Evolutionary conservation across 2,113 vertebrate species (phyloP), one percentile per base, ranked within the genome.

Genomic region (Ifrita kowaldi): DNA sequence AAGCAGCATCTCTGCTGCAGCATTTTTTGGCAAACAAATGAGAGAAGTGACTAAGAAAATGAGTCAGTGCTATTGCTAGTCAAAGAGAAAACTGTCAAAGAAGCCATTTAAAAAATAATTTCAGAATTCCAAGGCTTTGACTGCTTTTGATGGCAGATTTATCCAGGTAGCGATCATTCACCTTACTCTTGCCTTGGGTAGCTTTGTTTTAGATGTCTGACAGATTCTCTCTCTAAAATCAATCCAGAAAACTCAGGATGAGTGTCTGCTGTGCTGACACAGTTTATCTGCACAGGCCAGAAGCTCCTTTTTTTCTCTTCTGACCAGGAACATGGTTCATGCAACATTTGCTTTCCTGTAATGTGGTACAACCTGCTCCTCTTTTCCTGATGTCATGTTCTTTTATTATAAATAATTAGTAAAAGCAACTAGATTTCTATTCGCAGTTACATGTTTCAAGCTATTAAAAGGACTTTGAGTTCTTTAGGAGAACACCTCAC

Each of bases 111-210:
- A 93, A 76, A 89, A 33, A 44, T 10, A 41, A 47, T 33, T 79
- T 85, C 49, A 44, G 19, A 79, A 35, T 83, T 47, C 49, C 28
- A 57, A 75, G 77, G 56, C 18, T 87, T 22, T 65, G 35, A 33
- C 22, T 35, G 9, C 33, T 95, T 84, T 67, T 79, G 78, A 59
- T 44, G n/a, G 35, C 41, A 60, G 41, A 56, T 28, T 63, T 63
- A 7, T 5, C 30, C 21, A n/a, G 23, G 12, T 13, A 42, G 57
- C 4, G 35, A 70, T 82, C 16, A 6, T 5, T 57, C 30, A n/a
- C 46, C 59, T 69, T 39, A 30, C n/a, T 84, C n/a, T n/a, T 0
- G 0, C 5, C 2, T 49, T 73, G 46, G 13, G 32, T 13, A 35
- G 33, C 14, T 75, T 85, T 83, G 19, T 35, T 19, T 55, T 52